These are phyloP conservation scores for Pseudanteris insignis DNA, from an alignment of 2,888 invertebrate genomes.

Conservation along the genomic window DNA sequence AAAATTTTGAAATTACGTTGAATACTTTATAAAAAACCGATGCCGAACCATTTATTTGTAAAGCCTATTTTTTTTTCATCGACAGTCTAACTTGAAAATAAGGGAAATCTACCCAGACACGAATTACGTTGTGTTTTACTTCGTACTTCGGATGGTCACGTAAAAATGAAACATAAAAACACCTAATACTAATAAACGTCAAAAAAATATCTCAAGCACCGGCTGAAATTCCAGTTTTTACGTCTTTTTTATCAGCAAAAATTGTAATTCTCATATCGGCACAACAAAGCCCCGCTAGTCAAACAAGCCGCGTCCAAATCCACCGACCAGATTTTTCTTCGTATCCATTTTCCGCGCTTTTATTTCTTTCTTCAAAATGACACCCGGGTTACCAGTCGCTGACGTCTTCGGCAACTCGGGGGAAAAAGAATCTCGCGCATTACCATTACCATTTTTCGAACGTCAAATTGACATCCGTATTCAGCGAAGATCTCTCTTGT, in stretches of 20 bases:
- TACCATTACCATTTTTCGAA: slow-evolving; percentile 35
- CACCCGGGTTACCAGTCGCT: slow-evolving; percentile 12
- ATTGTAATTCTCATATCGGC: slow-evolving; percentile 17
- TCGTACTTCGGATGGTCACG: slow-evolving; percentile 1
- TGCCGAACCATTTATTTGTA: too few relatives aligned
- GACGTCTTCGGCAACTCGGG: slow-evolving; percentile 31
- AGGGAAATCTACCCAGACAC: background rate
- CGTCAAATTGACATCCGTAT: slow-evolving; percentile 39
- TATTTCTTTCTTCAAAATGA: slow-evolving; percentile 26
- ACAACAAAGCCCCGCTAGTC: slow-evolving; percentile 18
- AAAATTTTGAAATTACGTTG: too few relatives aligned
- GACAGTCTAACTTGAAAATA: too few relatives aligned
- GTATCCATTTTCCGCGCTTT: slow-evolving; percentile 19
- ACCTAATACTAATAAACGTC: slow-evolving; percentile 27
- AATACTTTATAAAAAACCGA: too few relatives aligned
- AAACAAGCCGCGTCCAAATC: slow-evolving; percentile 23
- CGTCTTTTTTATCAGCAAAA: slow-evolving; percentile 29
- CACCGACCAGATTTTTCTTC: slow-evolving; percentile 12
- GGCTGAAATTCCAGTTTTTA: slow-evolving; percentile 22
- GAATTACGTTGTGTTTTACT: slow-evolving; percentile 7
- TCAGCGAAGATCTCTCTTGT: slow-evolving; percentile 28
- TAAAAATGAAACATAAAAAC: slow-evolving; percentile 27
- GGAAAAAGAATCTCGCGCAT: slow-evolving; percentile 29
- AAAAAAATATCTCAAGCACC: slow-evolving; percentile 21
- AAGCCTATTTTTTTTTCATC: too few relatives aligned